Percentiles rank a stretch among this genome's conserved stretches.
Evolutionary conservation across 2,888 invertebrate genomes (phyloP).

Genomic region (Mythimna loreyi): DNA sequence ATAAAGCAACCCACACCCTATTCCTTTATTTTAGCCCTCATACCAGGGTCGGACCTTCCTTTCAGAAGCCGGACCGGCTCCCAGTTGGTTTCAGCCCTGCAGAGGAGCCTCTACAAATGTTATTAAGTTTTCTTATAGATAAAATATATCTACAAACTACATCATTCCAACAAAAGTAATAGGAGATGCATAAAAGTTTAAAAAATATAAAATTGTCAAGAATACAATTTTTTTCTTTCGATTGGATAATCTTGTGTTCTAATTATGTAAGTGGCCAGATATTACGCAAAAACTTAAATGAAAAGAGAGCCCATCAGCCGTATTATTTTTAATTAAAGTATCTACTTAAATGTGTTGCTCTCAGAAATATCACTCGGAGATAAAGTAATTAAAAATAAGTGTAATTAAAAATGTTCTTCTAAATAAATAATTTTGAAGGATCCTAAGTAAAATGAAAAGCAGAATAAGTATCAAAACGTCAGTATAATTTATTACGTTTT

Average conservation of each 20-base stretch:
- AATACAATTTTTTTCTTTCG: neutral
- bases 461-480: slow-evolving; percentile 90
- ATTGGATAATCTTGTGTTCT: neutral
- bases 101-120: too few species aligned
- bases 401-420: slow-evolving; percentile 40
- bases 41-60: too few species aligned
- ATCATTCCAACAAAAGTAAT: neutral
- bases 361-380: slow-evolving; percentile 33
- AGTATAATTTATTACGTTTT: slow-evolving; percentile 90
- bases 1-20: too few species aligned
- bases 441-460: slow-evolving; percentile 76
- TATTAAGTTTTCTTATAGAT: neutral
- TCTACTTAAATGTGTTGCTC: slow-evolving; percentile 3
- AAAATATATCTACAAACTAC: neutral
- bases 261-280: slow-evolving; percentile 2
- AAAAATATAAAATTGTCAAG: slow-evolving; percentile 3
- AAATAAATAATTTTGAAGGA: slow-evolving; percentile 54
- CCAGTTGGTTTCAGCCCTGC: too few species aligned
- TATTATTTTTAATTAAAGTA: slow-evolving; percentile 31
- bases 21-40: too few species aligned
- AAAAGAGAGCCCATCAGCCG: neutral
- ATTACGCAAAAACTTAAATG: slow-evolving; percentile 2
- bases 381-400: slow-evolving; percentile 46
- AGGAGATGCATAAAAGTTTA: neutral
- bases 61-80: too few species aligned